phyloP scores from a whole-genome alignment of 1,140 invertebrate genomes.

The Megalonaias nervosa region DNA sequence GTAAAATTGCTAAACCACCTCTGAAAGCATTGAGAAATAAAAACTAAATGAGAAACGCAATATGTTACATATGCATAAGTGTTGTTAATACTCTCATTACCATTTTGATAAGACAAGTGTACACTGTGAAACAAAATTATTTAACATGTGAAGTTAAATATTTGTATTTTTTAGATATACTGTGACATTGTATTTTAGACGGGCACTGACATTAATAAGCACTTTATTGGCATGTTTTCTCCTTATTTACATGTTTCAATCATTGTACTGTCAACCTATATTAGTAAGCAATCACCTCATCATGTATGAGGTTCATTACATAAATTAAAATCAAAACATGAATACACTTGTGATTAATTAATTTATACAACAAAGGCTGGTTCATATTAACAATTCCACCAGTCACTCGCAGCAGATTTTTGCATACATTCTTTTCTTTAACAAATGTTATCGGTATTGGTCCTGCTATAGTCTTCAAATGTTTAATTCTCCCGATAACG shows the following conservation, averaged over 20 bases:
- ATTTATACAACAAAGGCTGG: not conserved
- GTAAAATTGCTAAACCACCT: not conserved
- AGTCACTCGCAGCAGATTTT: not conserved
- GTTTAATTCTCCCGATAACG: conserved; percentile 25
- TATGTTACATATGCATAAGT: not conserved
- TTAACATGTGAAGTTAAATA: not conserved
- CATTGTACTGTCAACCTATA: not conserved
- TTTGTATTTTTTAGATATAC: too few relatives aligned
- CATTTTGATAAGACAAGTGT: not conserved
- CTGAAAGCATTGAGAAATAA: not conserved
- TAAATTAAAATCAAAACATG: not conserved
- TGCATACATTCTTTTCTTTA: not conserved
- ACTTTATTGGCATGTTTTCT: not conserved
- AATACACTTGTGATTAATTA: not conserved
- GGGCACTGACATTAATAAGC: too few relatives aligned
- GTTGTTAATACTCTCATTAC: not conserved
- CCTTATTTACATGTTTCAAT: not conserved
- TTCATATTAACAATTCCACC: not conserved
- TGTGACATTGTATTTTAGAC: too few relatives aligned
- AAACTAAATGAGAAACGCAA: not conserved
- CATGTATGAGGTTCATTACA: not conserved
- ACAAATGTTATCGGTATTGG: conserved; percentile 22
- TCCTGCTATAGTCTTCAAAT: conserved; percentile 26
- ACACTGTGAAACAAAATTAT: too few relatives aligned
- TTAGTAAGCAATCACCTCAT: not conserved